Percentiles rank a stretch among this genome's conserved stretches.
Evolutionary conservation across 2,888 invertebrate species (phyloP).

Genomic region (Cryptus viduatorius): DNA sequence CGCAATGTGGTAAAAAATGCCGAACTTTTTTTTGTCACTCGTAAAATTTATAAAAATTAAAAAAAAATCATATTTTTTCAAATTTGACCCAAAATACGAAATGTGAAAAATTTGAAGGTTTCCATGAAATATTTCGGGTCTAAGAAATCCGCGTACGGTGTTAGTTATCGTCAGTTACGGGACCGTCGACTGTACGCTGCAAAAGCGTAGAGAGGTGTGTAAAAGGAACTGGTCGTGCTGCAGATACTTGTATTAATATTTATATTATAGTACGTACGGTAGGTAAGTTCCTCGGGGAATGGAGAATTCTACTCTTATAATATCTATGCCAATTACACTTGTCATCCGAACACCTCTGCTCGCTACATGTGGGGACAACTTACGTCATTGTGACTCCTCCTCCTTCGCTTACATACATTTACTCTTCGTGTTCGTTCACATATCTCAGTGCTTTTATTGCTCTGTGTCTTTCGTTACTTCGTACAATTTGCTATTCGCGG

Average conservation of each 20-base stretch:
- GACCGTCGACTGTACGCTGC: background rate
- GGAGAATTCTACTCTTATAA: constrained; percentile 39
- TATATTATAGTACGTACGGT: constrained; percentile 32
- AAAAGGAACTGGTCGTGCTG: constrained; percentile 38
- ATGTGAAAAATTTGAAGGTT: no score
- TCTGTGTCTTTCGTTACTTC: background rate
- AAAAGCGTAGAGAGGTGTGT: background rate
- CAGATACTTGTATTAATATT: constrained; percentile 29
- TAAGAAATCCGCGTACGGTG: no score
- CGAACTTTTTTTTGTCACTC: no score
- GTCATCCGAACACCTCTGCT: constrained; percentile 57
- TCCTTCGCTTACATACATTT: constrained; percentile 6
- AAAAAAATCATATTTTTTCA: no score
- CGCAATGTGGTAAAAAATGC: no score
- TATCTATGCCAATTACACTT: constrained; percentile 59
- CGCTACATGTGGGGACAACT: constrained; percentile 31
- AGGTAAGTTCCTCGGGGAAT: constrained; percentile 22
- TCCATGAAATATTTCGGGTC: no score
- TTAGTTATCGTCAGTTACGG: background rate
- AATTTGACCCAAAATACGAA: no score
- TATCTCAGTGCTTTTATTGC: constrained; percentile 34
- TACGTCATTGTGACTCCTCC: constrained; percentile 42
- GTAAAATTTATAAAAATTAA: no score
- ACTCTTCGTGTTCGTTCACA: background rate
- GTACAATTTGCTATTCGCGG: constrained; percentile 12